Evolutionary conservation across 1,140 invertebrate genomes (phyloP).

Genomic region (Calephelis nemesis): DNA sequence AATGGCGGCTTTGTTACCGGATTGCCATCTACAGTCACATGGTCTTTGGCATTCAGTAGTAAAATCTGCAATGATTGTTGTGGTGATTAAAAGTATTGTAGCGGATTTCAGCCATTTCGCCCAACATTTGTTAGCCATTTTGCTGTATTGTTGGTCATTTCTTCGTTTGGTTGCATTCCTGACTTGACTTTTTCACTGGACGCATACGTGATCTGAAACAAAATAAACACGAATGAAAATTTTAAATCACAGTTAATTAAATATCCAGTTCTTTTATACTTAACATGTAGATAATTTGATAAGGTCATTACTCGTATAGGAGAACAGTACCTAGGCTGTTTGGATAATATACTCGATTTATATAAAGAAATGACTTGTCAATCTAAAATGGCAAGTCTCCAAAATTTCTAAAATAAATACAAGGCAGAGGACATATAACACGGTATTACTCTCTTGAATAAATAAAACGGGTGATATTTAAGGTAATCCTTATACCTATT

Average conservation of each 20-base stretch:
- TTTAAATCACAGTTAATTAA: not conserved
- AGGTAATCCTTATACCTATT: too few species aligned
- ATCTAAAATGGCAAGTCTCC: too few species aligned
- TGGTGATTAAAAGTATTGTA: constrained; percentile 46
- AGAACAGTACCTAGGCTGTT: too few species aligned
- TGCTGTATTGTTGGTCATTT: constrained; percentile 67
- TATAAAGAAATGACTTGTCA: too few species aligned
- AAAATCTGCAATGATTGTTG: constrained; percentile 63
- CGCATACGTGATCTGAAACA: constrained; percentile 71
- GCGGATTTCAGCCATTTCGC: constrained; percentile 67
- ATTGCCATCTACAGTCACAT: constrained; percentile 90
- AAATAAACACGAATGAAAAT: constrained; percentile 24
- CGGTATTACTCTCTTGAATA: too few species aligned
- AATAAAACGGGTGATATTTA: too few species aligned
- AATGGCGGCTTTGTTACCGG: constrained; percentile 90
- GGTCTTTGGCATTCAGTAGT: constrained; percentile 74
- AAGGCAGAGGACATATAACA: too few species aligned
- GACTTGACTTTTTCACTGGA: constrained; percentile 42
- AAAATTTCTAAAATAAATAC: too few species aligned
- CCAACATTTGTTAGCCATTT: constrained; percentile 73
- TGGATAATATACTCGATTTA: too few species aligned
- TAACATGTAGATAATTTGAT: too few species aligned
- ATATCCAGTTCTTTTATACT: not conserved
- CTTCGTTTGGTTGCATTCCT: constrained; percentile 64
- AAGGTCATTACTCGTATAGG: too few species aligned